These are phyloP conservation scores for Todiramphus saurophagus DNA, from an alignment of 2,113 vertebrate species.

Conservation along the genomic window DNA sequence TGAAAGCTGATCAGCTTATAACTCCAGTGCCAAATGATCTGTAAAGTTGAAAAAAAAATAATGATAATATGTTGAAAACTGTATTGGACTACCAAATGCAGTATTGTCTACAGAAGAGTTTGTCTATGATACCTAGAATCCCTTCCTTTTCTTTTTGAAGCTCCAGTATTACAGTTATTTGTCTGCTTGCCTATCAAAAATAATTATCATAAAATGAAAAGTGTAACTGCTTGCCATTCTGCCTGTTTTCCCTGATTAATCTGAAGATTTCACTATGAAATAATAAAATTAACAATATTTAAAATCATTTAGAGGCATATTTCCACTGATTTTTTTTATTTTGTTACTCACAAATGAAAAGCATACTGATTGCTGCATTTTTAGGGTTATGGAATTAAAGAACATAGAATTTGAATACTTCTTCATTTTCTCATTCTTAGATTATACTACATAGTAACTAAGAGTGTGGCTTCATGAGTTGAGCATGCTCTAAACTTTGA, in stretches of 20 bases:
- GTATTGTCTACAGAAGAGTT: neutral
- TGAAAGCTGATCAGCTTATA: neutral
- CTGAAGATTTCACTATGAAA: neutral
- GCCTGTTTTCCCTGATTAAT: neutral
- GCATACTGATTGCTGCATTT: neutral
- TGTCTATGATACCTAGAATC: neutral
- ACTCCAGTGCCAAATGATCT: neutral
- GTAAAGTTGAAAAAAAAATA: neutral
- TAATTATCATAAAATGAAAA: neutral
- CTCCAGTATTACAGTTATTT: neutral
- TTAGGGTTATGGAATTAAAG: neutral
- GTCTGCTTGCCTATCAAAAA: neutral
- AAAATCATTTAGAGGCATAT: neutral
- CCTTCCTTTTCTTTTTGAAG: neutral
- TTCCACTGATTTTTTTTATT: neutral
- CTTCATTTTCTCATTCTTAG: neutral
- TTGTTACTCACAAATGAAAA: neutral
- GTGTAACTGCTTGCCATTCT: neutral
- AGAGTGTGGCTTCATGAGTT: neutral
- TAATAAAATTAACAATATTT: neutral
- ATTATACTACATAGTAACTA: neutral
- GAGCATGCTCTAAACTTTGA: neutral
- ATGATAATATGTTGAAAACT: neutral
- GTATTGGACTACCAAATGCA: neutral
- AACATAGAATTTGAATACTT: neutral